These are phyloP conservation scores for Beris morrisii DNA, from an alignment of 2,888 invertebrate genomes.

Conservation along the genomic window DNA sequence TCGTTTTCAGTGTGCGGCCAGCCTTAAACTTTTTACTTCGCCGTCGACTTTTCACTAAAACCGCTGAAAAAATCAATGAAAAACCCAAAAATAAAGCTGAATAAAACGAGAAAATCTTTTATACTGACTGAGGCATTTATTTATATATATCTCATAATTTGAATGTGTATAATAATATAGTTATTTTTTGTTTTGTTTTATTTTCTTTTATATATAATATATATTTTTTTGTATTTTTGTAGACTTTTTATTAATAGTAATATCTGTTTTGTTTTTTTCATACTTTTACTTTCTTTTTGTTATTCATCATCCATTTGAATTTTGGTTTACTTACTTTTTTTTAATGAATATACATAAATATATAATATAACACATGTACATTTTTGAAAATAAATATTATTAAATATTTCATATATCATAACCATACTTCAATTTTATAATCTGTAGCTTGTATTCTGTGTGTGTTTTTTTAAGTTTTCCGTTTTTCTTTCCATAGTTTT, in stretches of 20 bases:
- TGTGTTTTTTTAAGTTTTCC: too few species aligned
- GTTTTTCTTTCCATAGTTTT: too few species aligned
- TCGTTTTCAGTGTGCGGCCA: too few species aligned
- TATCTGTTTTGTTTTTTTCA: constrained; percentile 4
- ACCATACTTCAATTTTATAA: not conserved
- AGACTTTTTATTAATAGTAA: constrained; percentile 9
- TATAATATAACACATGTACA: constrained; percentile 40
- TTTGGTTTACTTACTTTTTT: constrained; percentile 27
- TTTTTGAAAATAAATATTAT: constrained; percentile 27
- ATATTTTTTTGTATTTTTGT: constrained; percentile 20
- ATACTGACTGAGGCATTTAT: constrained; percentile 59
- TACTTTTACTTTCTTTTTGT: constrained; percentile 39
- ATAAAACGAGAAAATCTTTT: constrained; percentile 43
- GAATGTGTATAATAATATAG: constrained; percentile 37
- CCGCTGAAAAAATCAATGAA: too few species aligned
- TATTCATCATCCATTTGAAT: constrained; percentile 30
- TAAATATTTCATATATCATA: not conserved
- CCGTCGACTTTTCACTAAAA: too few species aligned
- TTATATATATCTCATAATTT: constrained; percentile 43
- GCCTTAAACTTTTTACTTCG: too few species aligned
- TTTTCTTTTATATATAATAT: constrained; percentile 24
- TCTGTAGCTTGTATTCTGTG: too few species aligned
- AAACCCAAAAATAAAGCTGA: too few species aligned
- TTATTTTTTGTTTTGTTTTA: constrained; percentile 22
- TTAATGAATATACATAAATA: constrained; percentile 38